phyloP scores from a whole-genome alignment of 2,113 vertebrate genomes.

The Leptodactylus fuscus region DNA sequence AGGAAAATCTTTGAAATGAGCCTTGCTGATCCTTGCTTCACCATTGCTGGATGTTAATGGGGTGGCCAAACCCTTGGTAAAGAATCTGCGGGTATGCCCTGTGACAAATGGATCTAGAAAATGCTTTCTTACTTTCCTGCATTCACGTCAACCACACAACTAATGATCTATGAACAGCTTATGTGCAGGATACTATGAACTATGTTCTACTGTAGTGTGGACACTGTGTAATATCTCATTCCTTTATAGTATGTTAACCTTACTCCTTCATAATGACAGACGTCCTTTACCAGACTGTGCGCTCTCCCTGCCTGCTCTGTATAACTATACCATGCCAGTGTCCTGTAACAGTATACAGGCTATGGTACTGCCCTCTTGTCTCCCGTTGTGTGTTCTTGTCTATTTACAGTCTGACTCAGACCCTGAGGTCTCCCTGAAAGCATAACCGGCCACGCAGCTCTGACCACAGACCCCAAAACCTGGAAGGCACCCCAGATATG shows the following conservation, averaged over 20 bases:
- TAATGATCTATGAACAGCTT: too few species aligned
- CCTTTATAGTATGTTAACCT: neutral
- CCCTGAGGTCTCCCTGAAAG: slow-evolving; percentile 52
- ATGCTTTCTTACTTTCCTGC: too few species aligned
- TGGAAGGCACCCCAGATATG: slow-evolving; percentile 59
- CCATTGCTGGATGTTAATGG: too few species aligned
- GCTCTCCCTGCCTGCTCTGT: neutral
- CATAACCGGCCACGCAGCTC: slow-evolving; percentile 45
- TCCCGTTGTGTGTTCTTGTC: slow-evolving; percentile 44
- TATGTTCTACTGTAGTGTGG: too few species aligned
- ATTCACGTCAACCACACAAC: too few species aligned
- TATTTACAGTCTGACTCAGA: slow-evolving; percentile 55
- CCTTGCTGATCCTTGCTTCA: too few species aligned
- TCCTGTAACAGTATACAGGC: slow-evolving; percentile 19
- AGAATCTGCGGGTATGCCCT: too few species aligned
- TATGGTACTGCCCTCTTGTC: slow-evolving; percentile 22
- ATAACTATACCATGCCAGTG: neutral
- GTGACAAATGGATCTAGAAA: too few species aligned
- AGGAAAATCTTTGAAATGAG: too few species aligned
- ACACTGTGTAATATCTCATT: neutral
- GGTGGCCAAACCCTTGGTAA: too few species aligned
- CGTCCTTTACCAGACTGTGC: neutral
- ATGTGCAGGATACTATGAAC: too few species aligned
- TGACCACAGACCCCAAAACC: slow-evolving; percentile 60
- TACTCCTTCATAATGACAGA: neutral